These are phyloP conservation scores for Chascanopsetta lugubris DNA, from an alignment of 2,113 vertebrate species.

Conservation along the genomic window DNA sequence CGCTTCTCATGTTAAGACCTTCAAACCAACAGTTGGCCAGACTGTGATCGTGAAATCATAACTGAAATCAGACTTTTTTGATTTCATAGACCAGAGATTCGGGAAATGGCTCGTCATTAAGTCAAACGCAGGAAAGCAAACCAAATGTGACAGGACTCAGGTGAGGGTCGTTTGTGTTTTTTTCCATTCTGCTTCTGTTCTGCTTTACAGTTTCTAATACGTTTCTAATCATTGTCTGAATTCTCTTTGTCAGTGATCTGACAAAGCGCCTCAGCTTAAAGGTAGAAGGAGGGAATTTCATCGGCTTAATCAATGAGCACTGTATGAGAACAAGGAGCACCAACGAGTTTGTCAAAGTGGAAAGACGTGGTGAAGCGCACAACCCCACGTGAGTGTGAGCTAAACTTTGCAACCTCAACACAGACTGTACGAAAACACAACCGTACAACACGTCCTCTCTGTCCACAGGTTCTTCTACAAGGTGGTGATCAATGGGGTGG, in stretches of 20 bases:
- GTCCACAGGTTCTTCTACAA: slow-evolving; percentile 71
- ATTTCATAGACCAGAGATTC: slow-evolving; percentile 49
- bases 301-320: slow-evolving; percentile 51
- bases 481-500: slow-evolving; percentile 48
- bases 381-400: slow-evolving; percentile 58
- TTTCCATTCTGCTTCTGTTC: not conserved
- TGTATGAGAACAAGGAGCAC: slow-evolving; percentile 55
- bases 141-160: slow-evolving; percentile 8
- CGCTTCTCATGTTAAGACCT: too few species aligned
- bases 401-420: not conserved
- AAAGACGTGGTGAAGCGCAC: slow-evolving; percentile 61
- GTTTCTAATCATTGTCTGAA: not conserved
- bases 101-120: not conserved
- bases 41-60: not conserved
- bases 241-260: slow-evolving; percentile 35
- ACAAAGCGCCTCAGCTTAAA: slow-evolving; percentile 9
- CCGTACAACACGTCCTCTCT: not conserved
- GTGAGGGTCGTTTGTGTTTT: slow-evolving; percentile 32
- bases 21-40: not conserved
- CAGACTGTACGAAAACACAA: not conserved
- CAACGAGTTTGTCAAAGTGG: slow-evolving; percentile 18
- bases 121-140: slow-evolving; percentile 7
- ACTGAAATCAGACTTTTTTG: not conserved
- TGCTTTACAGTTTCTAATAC: not conserved
- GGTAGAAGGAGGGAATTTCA: slow-evolving; percentile 53